Conservation (phyloP, 2,888 invertebrate species). For the Tetheella fluctuosa region DNA sequence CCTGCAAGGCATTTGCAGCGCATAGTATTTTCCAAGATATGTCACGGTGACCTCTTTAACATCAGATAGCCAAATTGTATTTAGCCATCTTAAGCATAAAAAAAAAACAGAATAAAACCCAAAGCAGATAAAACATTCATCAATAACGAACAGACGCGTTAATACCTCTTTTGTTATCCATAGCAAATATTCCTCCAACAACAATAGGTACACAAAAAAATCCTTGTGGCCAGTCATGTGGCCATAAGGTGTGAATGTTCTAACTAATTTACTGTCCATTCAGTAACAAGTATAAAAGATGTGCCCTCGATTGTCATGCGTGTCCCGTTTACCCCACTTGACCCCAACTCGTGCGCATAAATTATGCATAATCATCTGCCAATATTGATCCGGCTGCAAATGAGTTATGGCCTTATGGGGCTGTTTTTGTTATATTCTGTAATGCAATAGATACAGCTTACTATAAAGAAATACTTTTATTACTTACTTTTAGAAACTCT, state of each 20-base stretch:
- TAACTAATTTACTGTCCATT: conserved; percentile 67
- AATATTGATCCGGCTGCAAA: conserved; percentile 23
- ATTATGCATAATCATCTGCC: conserved; percentile 79
- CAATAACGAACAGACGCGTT: conserved; percentile 38
- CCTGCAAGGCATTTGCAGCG: too few species aligned
- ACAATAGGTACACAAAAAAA: conserved; percentile 44
- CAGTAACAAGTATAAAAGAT: conserved; percentile 53
- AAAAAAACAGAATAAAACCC: conserved; percentile 20
- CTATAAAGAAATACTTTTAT: too few species aligned
- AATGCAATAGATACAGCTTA: not conserved
- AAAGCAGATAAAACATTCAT: conserved; percentile 14
- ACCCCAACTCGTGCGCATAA: conserved; percentile 73
- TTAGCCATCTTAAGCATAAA: too few species aligned
- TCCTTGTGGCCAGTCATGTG: conserved; percentile 52
- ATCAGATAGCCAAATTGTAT: too few species aligned
- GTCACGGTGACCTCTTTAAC: too few species aligned
- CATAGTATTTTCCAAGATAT: too few species aligned
- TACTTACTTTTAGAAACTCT: too few species aligned
- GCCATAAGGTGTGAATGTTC: conserved; percentile 74
- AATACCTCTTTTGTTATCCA: conserved; percentile 58
- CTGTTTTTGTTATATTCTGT: conserved; percentile 3
- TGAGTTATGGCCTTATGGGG: conserved; percentile 7
- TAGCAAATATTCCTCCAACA: conserved; percentile 48
- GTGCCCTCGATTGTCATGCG: conserved; percentile 31
- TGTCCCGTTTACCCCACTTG: conserved; percentile 64